A percentile compares a stretch with the other conserved stretches of the same genome.
These are phyloP conservation scores for Brachypalpus laphriformis DNA, from an alignment of 2,888 invertebrate genomes.

Conservation along the genomic window DNA sequence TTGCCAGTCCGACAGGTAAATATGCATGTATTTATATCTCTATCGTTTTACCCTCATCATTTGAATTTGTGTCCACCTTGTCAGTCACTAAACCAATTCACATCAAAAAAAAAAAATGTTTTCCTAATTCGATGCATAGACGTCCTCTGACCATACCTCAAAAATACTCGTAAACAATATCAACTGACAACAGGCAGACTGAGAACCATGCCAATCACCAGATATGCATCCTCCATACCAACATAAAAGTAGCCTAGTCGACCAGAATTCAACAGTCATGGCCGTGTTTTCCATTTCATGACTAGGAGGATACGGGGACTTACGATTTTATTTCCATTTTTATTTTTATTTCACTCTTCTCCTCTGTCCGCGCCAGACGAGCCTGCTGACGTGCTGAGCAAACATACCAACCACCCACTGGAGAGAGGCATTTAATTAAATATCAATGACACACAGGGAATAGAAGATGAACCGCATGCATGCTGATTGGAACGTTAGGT, in stretches of 20 bases:
- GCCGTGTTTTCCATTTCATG: slow-evolving; percentile 15
- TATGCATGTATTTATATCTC: not conserved
- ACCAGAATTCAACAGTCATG: not conserved
- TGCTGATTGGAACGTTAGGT: slow-evolving; percentile 60
- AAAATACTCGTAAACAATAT: slow-evolving; percentile 30
- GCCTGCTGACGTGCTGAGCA: slow-evolving; percentile 6
- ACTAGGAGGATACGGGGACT: slow-evolving; percentile 25
- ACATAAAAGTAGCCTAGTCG: no score
- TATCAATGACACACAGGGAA: slow-evolving; percentile 62
- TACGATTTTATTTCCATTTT: slow-evolving; percentile 18
- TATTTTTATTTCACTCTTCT: not conserved
- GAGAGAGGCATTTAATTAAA: slow-evolving; percentile 65
- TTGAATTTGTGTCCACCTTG: not conserved
- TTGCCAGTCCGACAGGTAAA: not conserved
- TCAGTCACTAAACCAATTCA: not conserved
- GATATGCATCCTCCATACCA: not conserved
- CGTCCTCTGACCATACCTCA: slow-evolving; percentile 15
- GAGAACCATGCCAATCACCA: slow-evolving; percentile 33
- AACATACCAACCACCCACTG: not conserved
- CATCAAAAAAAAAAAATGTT: not conserved
- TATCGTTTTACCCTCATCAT: not conserved
- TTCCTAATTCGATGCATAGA: slow-evolving; percentile 6
- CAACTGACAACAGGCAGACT: slow-evolving; percentile 39
- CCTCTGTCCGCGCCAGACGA: not conserved
- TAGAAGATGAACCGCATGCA: slow-evolving; percentile 54